Base-by-base conservation (phyloP, 1,140 invertebrate genomes). In the Metaphire vulgaris region DNA sequence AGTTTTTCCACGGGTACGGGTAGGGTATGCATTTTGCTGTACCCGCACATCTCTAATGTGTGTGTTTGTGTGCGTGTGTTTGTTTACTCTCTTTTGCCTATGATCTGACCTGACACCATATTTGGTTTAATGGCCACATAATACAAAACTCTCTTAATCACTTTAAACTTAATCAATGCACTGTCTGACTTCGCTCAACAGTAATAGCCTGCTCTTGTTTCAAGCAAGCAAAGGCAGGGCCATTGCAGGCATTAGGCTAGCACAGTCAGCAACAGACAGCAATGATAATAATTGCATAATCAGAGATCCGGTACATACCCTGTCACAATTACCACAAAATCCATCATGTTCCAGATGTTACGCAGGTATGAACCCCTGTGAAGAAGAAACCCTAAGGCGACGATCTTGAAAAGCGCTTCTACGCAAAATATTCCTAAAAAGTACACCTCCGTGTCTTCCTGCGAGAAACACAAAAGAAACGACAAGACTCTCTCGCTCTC, bases 301-400 rank as follows among this genome's bases (percentile, higher is more conserved):
- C 41, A 12, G 21, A 21, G 21, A 56, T 21, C 26, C 14, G 16
- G 31, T 72, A 74, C 94, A 93, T 91, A 99, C 97, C 98, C 98
- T 86, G 97, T 99, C 84, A 99, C 93, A 88, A 99, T 97, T 87
- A 99, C 98, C 89, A 99, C 95, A 90, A 99, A 99, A 91, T 99
- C 98, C 96, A 99, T 99, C 86, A 99, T 97, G 91, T 99, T 99
- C 98, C 98, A 99, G 89, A 99, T 92, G 90, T 98, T 99, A 87
- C 97, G 91, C 87, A 99, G 91, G 90, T 99, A 99, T 85, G 97
- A 97, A 86, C 94, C 95, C 89, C 93, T 94, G 91, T 99, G 97
- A 88, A 99, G 91, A 89, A 96, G 92, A 90, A 99, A 98, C 88
- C 98, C 98, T 91, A 99, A 92, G 83, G 97, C 97, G 89, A 99